Evolutionary conservation across 2,888 invertebrate species (phyloP), one percentile per base, ranked within the genome.

Genomic region (Drosophila vallismaia): DNA sequence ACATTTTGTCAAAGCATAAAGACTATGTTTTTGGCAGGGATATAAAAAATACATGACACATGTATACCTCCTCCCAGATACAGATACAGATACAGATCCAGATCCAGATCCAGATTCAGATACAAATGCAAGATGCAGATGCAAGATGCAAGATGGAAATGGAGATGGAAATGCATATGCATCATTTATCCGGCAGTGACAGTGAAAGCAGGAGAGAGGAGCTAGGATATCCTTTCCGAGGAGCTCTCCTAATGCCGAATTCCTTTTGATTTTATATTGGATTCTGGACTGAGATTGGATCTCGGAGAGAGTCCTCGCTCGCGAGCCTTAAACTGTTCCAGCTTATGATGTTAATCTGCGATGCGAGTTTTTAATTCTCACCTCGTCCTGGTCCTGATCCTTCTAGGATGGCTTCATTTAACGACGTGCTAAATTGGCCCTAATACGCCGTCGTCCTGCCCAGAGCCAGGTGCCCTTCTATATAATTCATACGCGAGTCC

Each of bases 1-100:
- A 78, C 78, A 84, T 82, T 82, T 82, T 82, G 82, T 82, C 82
- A 82, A 82, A 82, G 82, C 84, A 82, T 84, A 84, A 82, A 84
- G 80, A 83, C 80, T 83, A 77, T 80, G 83, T 83, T 36, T 59
- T 59, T 77, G 72, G 59, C 58, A 79, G 77, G 75, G 56, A 69
- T 77, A 82, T 82, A 75, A 82, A 82, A 82, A 78, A 82, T 84
- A 79, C 75, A 82, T 84, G 84, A 78, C 60, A 69, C 81, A 79
- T 83, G 75, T 72, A 76, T 72, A 76, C 68, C 79, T 68, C 66
- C 19, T 19, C 2, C 19, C 14, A 14, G 14, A 1, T 14, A 1
- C 19, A 19, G 19, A 1, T 19, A 1, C 19, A 19, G 19, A 1
- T 1, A 1, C 19, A 19, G 19, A 19, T 19, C n/a, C n/a, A 14